Evolutionary conservation across 1,140 invertebrate genomes (phyloP).

Genomic region (Neoseiulus cucumeris): DNA sequence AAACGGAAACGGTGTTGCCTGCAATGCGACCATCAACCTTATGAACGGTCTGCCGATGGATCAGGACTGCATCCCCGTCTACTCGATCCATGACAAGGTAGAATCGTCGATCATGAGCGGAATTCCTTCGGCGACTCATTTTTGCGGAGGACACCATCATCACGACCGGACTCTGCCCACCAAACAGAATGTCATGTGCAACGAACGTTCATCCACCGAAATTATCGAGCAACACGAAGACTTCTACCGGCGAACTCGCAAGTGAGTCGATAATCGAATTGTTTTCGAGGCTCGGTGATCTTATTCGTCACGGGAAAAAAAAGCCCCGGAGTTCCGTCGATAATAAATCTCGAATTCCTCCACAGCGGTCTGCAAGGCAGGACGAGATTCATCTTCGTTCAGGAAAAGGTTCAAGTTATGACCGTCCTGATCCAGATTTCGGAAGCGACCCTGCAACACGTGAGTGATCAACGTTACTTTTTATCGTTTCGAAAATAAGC

Average conservation of each 20-base stretch:
- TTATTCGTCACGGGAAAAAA: not conserved
- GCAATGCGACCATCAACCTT: constrained; percentile 12
- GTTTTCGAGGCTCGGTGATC: not conserved
- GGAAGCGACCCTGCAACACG: not conserved
- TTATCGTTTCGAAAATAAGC: too few species aligned
- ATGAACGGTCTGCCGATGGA: constrained; percentile 11
- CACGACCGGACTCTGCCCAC: constrained; percentile 41
- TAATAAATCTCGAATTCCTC: not conserved
- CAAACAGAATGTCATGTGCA: constrained; percentile 44
- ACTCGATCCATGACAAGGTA: constrained; percentile 10
- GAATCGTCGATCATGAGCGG: constrained; percentile 17
- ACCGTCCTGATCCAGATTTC: not conserved
- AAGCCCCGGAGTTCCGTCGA: too few species aligned
- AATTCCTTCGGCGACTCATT: constrained; percentile 25
- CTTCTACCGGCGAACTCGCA: constrained; percentile 24
- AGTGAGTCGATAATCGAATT: not conserved
- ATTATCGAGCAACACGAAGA: constrained; percentile 39
- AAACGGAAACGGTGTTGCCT: constrained; percentile 6
- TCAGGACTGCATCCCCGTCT: constrained; percentile 13
- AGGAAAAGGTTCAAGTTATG: not conserved
- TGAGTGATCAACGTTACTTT: not conserved
- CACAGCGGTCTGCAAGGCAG: not conserved
- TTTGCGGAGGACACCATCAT: constrained; percentile 36
- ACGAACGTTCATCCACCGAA: constrained; percentile 37
- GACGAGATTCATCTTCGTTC: not conserved